A percentile compares a stretch with the other conserved stretches of the same genome.
Conservation (phyloP, 1,140 invertebrate genomes). For the Drosophila serrata region DNA sequence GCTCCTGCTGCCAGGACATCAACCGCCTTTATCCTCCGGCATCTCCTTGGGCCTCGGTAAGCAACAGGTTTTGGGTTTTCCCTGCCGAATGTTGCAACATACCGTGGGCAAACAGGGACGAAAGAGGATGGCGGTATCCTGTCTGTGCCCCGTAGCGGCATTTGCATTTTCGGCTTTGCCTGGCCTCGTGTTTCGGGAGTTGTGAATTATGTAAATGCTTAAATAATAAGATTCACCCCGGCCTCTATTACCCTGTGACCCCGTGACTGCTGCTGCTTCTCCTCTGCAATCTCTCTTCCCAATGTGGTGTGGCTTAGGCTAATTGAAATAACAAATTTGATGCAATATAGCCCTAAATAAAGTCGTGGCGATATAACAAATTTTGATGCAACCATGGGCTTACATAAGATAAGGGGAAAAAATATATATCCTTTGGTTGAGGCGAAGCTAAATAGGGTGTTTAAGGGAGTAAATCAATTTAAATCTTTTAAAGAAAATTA, state of each 20-base stretch:
- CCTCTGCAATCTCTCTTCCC: neutral
- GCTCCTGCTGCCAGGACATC: constrained; percentile 16
- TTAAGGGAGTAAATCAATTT: neutral
- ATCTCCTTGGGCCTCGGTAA: constrained; percentile 16
- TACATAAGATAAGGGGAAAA: too few species aligned
- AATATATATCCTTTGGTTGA: neutral
- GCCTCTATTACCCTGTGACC: constrained; percentile 24
- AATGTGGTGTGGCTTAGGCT: constrained; percentile 61
- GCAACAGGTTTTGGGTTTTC: constrained; percentile 61
- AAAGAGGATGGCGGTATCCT: constrained; percentile 1
- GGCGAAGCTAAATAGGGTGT: neutral
- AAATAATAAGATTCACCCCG: constrained; percentile 67
- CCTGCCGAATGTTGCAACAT: constrained; percentile 69
- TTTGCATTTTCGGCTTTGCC: constrained; percentile 73
- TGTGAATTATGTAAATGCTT: constrained; percentile 77
- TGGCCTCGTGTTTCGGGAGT: constrained; percentile 46
- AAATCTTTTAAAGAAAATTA: too few species aligned
- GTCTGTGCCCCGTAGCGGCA: constrained; percentile 31
- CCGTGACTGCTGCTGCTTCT: constrained; percentile 1
- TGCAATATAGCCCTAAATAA: constrained; percentile 24
- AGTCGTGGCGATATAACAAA: constrained; percentile 20
- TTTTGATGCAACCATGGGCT: constrained; percentile 5
- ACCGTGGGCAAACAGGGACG: constrained; percentile 44
- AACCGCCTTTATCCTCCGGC: constrained; percentile 6
- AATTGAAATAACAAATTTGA: constrained; percentile 78